A percentile compares a stretch with the other conserved stretches of the same genome.
Evolutionary conservation across 2,113 vertebrate species (phyloP).

Genomic region (Myiozetetes cayanensis): DNA sequence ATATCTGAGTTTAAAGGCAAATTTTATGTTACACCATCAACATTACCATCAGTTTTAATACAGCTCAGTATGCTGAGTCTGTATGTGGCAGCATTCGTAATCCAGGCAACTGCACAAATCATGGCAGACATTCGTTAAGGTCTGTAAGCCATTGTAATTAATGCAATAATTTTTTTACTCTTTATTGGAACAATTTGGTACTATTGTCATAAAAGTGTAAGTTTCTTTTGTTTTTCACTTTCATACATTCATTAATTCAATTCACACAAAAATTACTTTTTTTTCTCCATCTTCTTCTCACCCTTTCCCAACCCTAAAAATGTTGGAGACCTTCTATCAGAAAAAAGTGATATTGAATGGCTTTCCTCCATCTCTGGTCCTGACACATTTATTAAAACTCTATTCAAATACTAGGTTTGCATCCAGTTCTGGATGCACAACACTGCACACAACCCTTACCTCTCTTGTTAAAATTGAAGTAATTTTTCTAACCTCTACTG

Average conservation of each 20-base stretch:
- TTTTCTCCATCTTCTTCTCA: not conserved
- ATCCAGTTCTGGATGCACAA: not conserved
- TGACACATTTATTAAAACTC: not conserved
- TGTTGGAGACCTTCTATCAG: not conserved
- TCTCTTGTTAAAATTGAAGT: not conserved
- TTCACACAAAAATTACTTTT: not conserved
- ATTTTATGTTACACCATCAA: not conserved
- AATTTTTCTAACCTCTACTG: not conserved
- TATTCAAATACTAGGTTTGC: not conserved
- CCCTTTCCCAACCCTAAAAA: not conserved
- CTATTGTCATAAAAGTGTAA: not conserved
- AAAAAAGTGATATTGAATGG: not conserved
- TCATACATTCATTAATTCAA: not conserved
- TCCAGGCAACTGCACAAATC: not conserved
- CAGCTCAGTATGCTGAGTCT: not conserved
- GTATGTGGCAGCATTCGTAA: not conserved
- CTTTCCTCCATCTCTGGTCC: not conserved
- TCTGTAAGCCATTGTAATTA: not conserved
- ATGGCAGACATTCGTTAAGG: not conserved
- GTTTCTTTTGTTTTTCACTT: not conserved
- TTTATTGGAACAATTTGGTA: not conserved
- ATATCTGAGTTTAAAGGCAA: slow-evolving; percentile 7
- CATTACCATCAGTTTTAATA: not conserved
- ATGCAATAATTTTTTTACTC: not conserved
- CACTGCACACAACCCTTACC: not conserved